phyloP scores from a whole-genome alignment of 2,797 vertebrate species.

The Lacerta bilineata region DNA sequence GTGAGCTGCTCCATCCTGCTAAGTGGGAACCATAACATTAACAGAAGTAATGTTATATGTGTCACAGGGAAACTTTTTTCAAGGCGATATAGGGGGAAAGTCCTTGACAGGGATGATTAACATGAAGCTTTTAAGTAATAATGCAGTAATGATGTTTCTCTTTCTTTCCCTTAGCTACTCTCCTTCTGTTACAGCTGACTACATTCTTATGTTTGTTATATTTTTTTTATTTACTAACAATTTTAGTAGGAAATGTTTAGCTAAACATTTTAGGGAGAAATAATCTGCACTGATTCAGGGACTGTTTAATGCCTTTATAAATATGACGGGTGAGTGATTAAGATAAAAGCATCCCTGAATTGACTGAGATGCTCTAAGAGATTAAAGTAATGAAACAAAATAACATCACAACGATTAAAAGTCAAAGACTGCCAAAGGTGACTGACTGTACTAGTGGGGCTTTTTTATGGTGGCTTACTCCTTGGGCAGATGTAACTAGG shows the following conservation, averaged over 20 bases:
- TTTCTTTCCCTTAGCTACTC: neutral
- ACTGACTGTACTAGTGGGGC: neutral
- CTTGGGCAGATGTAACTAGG: neutral
- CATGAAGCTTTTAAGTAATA: neutral
- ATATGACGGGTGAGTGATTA: conserved; percentile 20
- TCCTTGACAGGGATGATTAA: neutral
- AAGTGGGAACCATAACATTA: neutral
- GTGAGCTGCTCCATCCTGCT: too few species aligned
- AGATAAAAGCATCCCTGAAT: conserved; percentile 36
- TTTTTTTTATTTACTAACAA: neutral
- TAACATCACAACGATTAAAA: conserved; percentile 13
- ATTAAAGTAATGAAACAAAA: conserved; percentile 34
- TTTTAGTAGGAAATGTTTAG: too few species aligned
- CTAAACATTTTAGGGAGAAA: neutral
- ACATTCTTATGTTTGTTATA: neutral
- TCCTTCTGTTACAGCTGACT: neutral
- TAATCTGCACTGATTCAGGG: neutral
- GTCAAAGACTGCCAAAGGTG: conserved; percentile 34
- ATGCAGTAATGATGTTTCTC: neutral
- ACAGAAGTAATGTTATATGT: neutral
- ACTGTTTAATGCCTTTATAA: conserved; percentile 3
- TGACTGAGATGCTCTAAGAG: conserved; percentile 11
- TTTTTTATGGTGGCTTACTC: conserved; percentile 9
- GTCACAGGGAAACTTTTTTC: too few species aligned
- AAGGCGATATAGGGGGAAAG: neutral